Evolutionary conservation across 1,140 invertebrate genomes (phyloP).

Genomic region (Pentalonia nigronervosa): DNA sequence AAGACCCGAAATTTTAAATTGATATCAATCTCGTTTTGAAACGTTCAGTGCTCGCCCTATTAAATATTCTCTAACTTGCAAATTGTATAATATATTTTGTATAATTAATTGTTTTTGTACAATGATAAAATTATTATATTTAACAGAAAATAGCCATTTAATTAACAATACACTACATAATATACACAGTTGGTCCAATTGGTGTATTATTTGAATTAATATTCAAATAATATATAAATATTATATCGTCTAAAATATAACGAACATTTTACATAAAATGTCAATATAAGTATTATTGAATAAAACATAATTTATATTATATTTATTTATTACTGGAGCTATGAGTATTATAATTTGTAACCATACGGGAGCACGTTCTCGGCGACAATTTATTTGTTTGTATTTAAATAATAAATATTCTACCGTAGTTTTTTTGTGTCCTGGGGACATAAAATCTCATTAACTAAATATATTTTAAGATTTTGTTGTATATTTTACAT

Average conservation of each 20-base stretch:
- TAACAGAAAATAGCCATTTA: background rate
- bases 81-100: background rate
- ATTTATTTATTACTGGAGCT: too few relatives aligned
- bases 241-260: background rate
- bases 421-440: background rate
- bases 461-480: background rate
- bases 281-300: background rate
- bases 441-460: background rate
- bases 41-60: background rate
- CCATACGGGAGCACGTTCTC: background rate
- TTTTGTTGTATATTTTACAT: background rate
- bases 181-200: background rate
- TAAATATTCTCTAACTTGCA: background rate
- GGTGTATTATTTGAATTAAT: background rate
- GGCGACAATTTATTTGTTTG: background rate
- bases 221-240: too few relatives aligned
- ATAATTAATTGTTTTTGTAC: background rate
- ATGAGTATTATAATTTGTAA: too few relatives aligned
- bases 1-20: background rate
- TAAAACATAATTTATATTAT: background rate
- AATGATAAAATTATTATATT: background rate
- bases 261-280: background rate
- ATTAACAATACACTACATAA: background rate
- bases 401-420: constrained; percentile 16
- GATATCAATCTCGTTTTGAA: background rate